A percentile compares a stretch with the other conserved stretches of the same genome.
These are phyloP conservation scores for Peromyscus leucopus DNA, from an alignment of 2,113 vertebrate species.

Conservation along the genomic window DNA sequence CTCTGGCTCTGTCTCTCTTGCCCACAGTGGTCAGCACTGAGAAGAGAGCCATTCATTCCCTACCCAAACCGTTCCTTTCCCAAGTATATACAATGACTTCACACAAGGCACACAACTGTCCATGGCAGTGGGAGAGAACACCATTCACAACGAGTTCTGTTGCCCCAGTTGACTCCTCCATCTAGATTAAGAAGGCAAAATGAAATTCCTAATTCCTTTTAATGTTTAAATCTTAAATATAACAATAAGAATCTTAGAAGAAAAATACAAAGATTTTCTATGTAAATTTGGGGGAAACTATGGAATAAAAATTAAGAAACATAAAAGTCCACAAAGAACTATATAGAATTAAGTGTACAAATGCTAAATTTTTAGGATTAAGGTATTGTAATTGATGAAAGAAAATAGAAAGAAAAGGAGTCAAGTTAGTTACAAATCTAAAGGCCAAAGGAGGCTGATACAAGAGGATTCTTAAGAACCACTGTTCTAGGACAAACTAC, in stretches of 20 bases:
- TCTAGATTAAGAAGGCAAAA: background rate
- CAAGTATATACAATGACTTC: background rate
- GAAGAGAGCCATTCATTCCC: background rate
- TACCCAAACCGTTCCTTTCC: background rate
- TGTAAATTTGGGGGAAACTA: background rate
- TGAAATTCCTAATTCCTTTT: background rate
- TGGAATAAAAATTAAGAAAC: slow-evolving; percentile 28
- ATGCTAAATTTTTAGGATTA: background rate
- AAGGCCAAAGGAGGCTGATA: background rate
- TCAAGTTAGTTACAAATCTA: background rate
- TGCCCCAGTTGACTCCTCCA: background rate
- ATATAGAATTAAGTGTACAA: background rate
- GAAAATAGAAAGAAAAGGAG: background rate
- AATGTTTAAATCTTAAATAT: background rate
- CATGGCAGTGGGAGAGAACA: background rate
- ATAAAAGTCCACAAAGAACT: background rate
- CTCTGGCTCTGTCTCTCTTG: background rate
- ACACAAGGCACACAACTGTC: background rate
- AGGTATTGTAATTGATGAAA: background rate
- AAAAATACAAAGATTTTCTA: background rate
- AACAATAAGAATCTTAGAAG: background rate
- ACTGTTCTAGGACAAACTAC: background rate
- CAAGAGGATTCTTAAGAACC: background rate
- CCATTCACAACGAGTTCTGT: background rate
- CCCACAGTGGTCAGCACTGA: background rate